Conservation (phyloP, 2,888 invertebrate genomes). For the Hydriomena furcata region DNA sequence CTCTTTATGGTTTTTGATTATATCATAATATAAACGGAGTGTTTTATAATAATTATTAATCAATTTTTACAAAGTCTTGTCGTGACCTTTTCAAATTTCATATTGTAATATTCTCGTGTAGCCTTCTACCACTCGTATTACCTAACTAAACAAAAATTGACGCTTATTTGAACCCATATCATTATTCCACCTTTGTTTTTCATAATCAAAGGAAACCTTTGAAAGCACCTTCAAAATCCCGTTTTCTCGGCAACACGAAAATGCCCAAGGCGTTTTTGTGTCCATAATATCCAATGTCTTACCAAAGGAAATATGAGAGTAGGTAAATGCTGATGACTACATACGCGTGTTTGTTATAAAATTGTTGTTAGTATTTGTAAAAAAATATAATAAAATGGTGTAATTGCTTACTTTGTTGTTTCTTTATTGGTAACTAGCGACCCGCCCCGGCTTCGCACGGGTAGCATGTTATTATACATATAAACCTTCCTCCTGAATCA, state of each 20-base stretch:
- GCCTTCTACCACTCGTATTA: constrained; percentile 38
- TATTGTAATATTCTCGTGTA: too few species aligned
- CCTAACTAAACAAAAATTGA: constrained; percentile 50
- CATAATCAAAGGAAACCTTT: constrained; percentile 53
- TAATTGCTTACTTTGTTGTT: too few species aligned
- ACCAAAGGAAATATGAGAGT: neutral
- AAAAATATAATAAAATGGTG: too few species aligned
- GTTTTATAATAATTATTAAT: too few species aligned
- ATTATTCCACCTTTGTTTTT: constrained; percentile 62
- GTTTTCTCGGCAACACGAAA: constrained; percentile 44
- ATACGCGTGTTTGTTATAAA: neutral
- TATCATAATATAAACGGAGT: too few species aligned
- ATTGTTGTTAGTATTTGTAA: too few species aligned
- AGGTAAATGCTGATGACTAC: neutral
- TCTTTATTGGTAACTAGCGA: too few species aligned
- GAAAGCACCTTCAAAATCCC: constrained; percentile 50
- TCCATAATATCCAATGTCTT: constrained; percentile 36
- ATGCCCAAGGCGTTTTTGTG: constrained; percentile 49
- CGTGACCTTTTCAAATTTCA: too few species aligned
- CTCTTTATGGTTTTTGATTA: too few species aligned
- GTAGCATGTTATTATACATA: too few species aligned
- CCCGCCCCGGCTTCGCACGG: too few species aligned
- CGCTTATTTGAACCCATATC: constrained; percentile 48
- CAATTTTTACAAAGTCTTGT: constrained; percentile 33
- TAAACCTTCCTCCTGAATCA: too few species aligned